Percentiles rank a stretch among this genome's conserved stretches.
phyloP scores from a whole-genome alignment of 2,888 invertebrate genomes.

The Abrostola triplasia region DNA sequence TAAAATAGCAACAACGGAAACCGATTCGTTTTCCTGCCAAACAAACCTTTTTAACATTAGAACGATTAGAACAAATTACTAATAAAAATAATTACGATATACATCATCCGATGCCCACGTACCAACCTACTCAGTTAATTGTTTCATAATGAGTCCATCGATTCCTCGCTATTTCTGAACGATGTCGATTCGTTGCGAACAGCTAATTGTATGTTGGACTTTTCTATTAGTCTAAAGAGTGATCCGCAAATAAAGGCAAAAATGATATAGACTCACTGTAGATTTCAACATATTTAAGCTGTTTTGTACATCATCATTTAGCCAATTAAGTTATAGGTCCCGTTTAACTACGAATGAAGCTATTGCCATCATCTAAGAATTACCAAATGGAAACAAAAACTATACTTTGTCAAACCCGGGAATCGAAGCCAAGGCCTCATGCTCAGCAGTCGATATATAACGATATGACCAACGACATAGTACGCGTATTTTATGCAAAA shows the following conservation, averaged over 20 bases:
- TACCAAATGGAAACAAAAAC: no score
- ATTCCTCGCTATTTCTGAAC: constrained; percentile 74
- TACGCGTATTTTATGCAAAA: no score
- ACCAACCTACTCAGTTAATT: constrained; percentile 74
- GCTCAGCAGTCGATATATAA: no score
- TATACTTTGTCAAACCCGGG: no score
- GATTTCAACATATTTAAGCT: background rate
- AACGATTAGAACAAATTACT: constrained; percentile 10
- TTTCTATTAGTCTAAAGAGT: constrained; percentile 24
- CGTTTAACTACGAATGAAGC: no score
- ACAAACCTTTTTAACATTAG: background rate
- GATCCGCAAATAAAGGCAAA: constrained; percentile 8
- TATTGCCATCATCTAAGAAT: no score
- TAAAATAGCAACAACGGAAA: no score
- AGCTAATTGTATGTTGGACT: constrained; percentile 34
- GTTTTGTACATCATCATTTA: background rate
- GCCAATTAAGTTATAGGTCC: no score
- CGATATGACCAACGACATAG: no score
- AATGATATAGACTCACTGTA: background rate
- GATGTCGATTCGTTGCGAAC: constrained; percentile 40
- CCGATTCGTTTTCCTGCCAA: background rate
- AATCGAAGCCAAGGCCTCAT: no score
- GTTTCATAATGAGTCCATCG: constrained; percentile 77
- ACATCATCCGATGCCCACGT: constrained; percentile 49
- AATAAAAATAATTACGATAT: constrained; percentile 28